Conservation (phyloP, 2,113 vertebrate species). For the Saccopteryx bilineata region DNA sequence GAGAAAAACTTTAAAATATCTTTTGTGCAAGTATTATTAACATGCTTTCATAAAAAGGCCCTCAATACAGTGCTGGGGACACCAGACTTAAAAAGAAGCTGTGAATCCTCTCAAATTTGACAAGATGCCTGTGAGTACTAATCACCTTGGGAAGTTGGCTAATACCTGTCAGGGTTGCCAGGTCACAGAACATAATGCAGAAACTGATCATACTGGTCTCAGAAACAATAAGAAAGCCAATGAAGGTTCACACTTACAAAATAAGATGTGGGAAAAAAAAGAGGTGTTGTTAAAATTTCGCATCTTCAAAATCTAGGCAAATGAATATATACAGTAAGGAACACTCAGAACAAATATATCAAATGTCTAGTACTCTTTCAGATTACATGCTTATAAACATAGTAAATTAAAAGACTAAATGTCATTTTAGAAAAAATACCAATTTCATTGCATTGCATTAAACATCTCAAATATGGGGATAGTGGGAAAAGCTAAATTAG, state of each 20-base stretch:
- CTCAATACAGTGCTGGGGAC: background rate
- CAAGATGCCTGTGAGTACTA: background rate
- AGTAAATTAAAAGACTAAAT: conserved; percentile 12
- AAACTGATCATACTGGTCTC: conserved; percentile 26
- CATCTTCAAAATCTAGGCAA: conserved; percentile 54
- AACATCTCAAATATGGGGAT: background rate
- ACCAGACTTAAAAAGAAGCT: conserved; percentile 51
- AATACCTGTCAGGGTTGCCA: background rate
- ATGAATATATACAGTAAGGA: background rate
- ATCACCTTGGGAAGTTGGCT: background rate
- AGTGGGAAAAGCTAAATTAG: background rate
- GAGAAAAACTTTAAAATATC: background rate
- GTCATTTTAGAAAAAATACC: background rate
- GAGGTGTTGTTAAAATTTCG: background rate
- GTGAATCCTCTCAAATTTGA: conserved; percentile 20
- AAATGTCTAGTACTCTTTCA: background rate
- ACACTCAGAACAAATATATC: conserved; percentile 42
- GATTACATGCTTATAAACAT: background rate
- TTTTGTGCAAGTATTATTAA: background rate
- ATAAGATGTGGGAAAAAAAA: background rate
- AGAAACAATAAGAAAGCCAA: conserved; percentile 30
- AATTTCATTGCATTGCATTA: background rate
- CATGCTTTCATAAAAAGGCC: conserved; percentile 31
- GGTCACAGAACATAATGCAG: background rate
- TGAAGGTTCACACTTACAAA: conserved; percentile 20